Evolutionary conservation across 2,113 vertebrate species (phyloP), one percentile per base, ranked within the genome.

Genomic region (Arvicanthis niloticus): DNA sequence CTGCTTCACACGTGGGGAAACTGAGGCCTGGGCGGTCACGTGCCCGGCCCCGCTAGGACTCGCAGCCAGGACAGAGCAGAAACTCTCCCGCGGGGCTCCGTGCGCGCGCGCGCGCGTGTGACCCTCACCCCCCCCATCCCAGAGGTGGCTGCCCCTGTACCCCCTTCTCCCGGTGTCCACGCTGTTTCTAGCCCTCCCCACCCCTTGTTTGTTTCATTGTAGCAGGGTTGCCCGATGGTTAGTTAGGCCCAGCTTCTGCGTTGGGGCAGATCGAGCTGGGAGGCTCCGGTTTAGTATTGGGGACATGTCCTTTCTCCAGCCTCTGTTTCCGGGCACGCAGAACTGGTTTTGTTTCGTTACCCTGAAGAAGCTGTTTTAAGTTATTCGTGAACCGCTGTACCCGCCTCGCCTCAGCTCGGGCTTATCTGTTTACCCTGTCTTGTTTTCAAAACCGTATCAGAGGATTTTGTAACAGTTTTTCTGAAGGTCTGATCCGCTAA

Each of bases 311-410:
- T 26, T 84, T 42, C 56, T 84, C 26, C 42, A n/a, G 58, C 81
- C 51, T 94, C 82, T 58, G 60, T 88, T 92, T 95, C 51, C 42
- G 5, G n/a, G 24, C 89, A 40, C 65, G 68, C 68, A 51, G 82
- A 80, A 45, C 34, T 48, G 65, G 16, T 37, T 88, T 84, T 88
- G 29, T 86, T 34, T 17, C 42, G 4, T 89, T 70, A 70, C 17
- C 60, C 60, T 84, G 7, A 68, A 85, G 13, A 62, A 88, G 45
- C 37, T 37, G n/a, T 53, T 51, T 51, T 65, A 73, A 34, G 13
- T 86, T 80, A 53, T 56, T 56, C 1, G 40, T 72, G 65, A 85
- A 65, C 24, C 56, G 29, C 31, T 78, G 53, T 62, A 51, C 76
- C 58, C 67, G 7, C 17, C 29, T 1, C 65, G 11, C 10, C 24